Evolutionary conservation across 1,140 invertebrate species (phyloP), one percentile per base, ranked within the genome.

Genomic region (Bombyx mori): DNA sequence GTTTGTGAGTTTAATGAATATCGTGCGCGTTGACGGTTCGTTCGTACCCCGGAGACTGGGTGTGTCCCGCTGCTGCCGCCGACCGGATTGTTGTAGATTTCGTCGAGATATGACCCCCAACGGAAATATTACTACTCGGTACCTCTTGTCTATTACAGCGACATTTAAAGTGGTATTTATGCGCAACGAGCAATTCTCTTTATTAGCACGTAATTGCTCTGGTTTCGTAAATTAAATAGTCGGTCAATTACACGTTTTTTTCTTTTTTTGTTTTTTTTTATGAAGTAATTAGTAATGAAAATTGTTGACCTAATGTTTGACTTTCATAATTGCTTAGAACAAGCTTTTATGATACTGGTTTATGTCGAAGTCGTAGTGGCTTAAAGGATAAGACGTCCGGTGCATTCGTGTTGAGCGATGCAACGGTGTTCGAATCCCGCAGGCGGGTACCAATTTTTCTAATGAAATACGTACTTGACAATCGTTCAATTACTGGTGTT

Each of bases 81-180:
- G 74, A 74, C 69, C 64, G 71, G 68, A 71, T 65, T 63, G 65
- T 64, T 60, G 70, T 71, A 70, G 71, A 76, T 75, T 58, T 65
- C 56, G 52, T 62, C 57, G 22, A 62, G 73, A 71, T 77, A 71
- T 18, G 60, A 63, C 57, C 63, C 61, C 58, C 58, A 59, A 62
- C 61, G 69, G 67, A 71, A 73, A 68, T 67, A 66, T 67, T 63
- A 62, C 49, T 59, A 35, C 26, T 51, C 54, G 54, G 46, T 49
- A 35, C 26, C 26, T 35, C 26, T 35, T 35, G 26, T 35, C 26
- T 35, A 60, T 35, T 57, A 50, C 48, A 48, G 51, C 52, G 42
- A 56, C 50, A 35, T 35, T 35, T 35, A 35, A 35, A 35, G 26
- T 35, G 26, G 26, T 35, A 35, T 35, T 35, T 35, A 35, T 35